Percentiles rank a stretch among this genome's conserved stretches.
Evolutionary conservation across 2,113 vertebrate species (phyloP).

Genomic region (Mesocricetus auratus): DNA sequence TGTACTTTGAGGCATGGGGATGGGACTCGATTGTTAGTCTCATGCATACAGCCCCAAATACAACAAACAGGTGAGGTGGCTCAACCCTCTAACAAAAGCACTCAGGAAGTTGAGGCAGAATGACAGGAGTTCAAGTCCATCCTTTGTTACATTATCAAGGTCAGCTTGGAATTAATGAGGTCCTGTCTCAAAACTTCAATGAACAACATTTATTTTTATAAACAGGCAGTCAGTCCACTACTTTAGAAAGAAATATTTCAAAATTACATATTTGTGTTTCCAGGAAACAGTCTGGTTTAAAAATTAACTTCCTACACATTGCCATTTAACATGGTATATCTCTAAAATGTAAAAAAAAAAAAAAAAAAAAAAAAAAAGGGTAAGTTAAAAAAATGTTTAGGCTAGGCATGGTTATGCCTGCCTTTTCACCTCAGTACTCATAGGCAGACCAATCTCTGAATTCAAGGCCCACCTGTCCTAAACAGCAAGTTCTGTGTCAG

Average conservation of each 20-base stretch:
- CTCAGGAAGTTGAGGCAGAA: neutral
- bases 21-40: neutral
- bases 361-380: neutral
- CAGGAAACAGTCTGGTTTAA: neutral
- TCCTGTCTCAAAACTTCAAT: neutral
- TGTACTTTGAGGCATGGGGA: neutral
- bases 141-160: neutral
- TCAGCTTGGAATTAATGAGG: neutral
- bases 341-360: neutral
- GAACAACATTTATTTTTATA: slow-evolving; percentile 51
- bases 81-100: neutral
- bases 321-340: neutral
- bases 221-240: neutral
- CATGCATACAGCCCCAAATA: no score
- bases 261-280: slow-evolving; percentile 48
- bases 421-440: neutral
- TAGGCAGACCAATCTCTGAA: neutral
- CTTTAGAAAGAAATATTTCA: slow-evolving; percentile 34
- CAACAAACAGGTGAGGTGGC: neutral
- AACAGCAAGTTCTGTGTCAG: no score
- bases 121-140: neutral
- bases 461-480: neutral
- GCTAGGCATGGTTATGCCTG: neutral
- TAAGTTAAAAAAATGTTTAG: neutral
- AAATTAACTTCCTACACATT: slow-evolving; percentile 7